Evolutionary conservation across 2,797 vertebrate genomes (phyloP).

Genomic region (Intellagama lesueurii): DNA sequence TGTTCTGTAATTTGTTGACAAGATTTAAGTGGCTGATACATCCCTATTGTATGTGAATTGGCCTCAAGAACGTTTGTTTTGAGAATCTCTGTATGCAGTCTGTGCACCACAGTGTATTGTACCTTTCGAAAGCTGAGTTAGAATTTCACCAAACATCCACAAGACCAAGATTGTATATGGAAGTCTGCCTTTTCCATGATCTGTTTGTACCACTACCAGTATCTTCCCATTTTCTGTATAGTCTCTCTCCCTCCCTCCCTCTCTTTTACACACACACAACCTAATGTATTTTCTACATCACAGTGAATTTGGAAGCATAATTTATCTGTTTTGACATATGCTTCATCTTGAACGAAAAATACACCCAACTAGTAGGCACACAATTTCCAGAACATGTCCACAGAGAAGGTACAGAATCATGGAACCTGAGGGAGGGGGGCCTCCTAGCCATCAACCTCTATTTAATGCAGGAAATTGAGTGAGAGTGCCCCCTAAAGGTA

Average conservation of each 20-base stretch:
- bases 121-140: neutral
- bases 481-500: neutral
- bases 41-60: neutral
- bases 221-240: neutral
- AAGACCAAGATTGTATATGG: neutral
- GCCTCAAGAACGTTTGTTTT: neutral
- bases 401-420: neutral
- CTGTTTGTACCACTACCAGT: neutral
- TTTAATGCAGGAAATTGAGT: neutral
- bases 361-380: neutral
- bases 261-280: neutral
- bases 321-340: neutral
- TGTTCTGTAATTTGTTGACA: slow-evolving; percentile 56
- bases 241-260: neutral
- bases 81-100: neutral
- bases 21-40: slow-evolving; percentile 54
- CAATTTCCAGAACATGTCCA: neutral
- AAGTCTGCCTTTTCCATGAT: neutral
- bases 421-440: neutral
- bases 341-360: neutral
- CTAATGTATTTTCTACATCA: neutral
- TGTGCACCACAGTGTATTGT: neutral
- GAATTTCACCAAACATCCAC: neutral
- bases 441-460: neutral
- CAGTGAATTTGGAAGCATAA: neutral